Evolutionary conservation across 2,888 invertebrate genomes (phyloP), one percentile per base, ranked within the genome.

Genomic region (Folsomia candida): DNA sequence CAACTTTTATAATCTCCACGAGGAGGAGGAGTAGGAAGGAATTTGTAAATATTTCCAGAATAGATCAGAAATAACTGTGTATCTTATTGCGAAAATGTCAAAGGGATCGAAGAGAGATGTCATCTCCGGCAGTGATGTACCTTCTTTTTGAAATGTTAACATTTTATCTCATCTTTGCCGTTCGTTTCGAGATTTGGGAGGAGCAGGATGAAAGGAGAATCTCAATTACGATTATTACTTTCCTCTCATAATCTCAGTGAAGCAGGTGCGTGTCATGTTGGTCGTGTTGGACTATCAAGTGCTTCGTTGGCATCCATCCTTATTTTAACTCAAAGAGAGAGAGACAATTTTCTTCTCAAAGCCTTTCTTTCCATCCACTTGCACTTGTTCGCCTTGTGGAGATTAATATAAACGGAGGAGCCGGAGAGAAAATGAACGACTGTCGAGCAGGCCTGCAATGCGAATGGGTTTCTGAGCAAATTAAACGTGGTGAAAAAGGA

Each of bases 201-300:
- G 6, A 37, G 37, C 14, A 37, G 37, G 14, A 37, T 4, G 14
- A 37, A 14, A 37, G 14, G 37, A 14, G 14, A 9, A 37, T 14
- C 28, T 29, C 62, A 62, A 62, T 62, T 62, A 62, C 62, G 27
- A 62, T 62, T 62, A 62, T 62, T 62, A 29, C 62, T 62, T 62
- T 62, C 28, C 62, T 37, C 37, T 37, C 62, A 62, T 20, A 20
- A 20, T 28, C 26, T 28, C 26, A 20, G 29, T 20, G 62, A 62
- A 62, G 25, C 62, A 62, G 62, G 62, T 62, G 62, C 62, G 62
- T 37, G 37, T 37, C 37, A 37, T 37, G 37, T 37, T 37, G 37
- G 37, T 37, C 14, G 37, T 37, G 4, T 14, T 37, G 37, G 14
- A 37, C 37, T n/a, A n/a, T n/a, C n/a, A n/a, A n/a, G n/a, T n/a